Evolutionary conservation across 2,888 invertebrate genomes (phyloP), one percentile per base, ranked within the genome.

Genomic region (Coelopa pilipes): DNA sequence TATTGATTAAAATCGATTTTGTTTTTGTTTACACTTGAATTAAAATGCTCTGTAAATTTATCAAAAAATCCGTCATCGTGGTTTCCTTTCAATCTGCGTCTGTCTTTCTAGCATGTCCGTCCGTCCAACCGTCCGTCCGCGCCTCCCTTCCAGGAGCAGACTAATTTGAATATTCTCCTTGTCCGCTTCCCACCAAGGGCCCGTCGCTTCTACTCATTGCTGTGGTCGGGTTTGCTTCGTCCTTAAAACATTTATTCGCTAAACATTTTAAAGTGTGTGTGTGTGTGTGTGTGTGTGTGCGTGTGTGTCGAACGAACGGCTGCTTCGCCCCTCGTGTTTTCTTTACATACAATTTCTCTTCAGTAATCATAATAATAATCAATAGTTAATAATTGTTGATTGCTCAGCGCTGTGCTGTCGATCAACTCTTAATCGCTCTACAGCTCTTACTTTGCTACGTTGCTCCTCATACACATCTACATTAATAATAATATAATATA

Each of bases 11-110:
- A 34, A 34, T 21, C 21, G 21, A 72, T 50, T 75, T 79, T 74
- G 70, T 73, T 78, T 81, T 82, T 62, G 10, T n/a, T 74, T 49
- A 62, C 53, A 70, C 17, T 63, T 67, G 66, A 65, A 66, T 66
- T 47, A 66, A 60, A 60, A 66, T 66, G 21, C 17, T 15, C 49
- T 66, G 66, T 66, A 66, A 66, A 66, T 66, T 47, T 46, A 49
- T 66, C 49, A 49, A 66, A 66, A 66, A 66, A 46, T 49, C 49
- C 7, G 10, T 34, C 34, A 21, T 34, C 34, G 34, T 34, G 34
- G 2, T 34, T 34, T 34, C 4, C 34, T 34, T 34, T 34, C 34
- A 34, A 34, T 34, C 34, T 34, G 34, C 7, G 34, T 34, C 34
- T 34, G 34, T 34, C 34, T 34, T 34, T 34, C 34, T 34, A 34